Evolutionary conservation across 2,888 invertebrate species (phyloP), one percentile per base, ranked within the genome.

Genomic region (Anaspis maculata): DNA sequence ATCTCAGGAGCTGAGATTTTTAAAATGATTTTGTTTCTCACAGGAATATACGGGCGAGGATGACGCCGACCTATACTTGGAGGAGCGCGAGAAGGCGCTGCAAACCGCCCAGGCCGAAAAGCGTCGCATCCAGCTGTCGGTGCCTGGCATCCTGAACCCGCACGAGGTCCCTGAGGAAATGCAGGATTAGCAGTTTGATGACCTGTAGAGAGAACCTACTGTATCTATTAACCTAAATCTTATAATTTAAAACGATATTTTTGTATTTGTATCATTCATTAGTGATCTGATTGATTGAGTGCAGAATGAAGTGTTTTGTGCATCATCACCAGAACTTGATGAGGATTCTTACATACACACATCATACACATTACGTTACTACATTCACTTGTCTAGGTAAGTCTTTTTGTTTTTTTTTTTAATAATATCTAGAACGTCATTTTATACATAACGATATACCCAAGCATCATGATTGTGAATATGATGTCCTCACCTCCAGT

Each of bases 11-110:
- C n/a, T n/a, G n/a, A n/a, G n/a, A n/a, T n/a, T n/a, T n/a, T n/a
- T n/a, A n/a, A n/a, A n/a, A 19, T 9, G 19, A 9, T 19, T 19
- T 6, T 21, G 15, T 19, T 35, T 43, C 32, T 62, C 70, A 3
- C 65, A 97, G 96, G 98, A 98, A 72, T 95, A 89, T 66, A 92
- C 95, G 15, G 98, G 98, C 25, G 95, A 95, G 66, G 97, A 98
- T 63, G 94, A 97, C 68, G 84, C 89, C 41, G 98, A 98, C 70
- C 73, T 98, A 59, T 98, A 88, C 71, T 71, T 99, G 59, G 98
- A 98, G 62, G 98, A 99, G 66, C 80, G 97, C 52, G 88, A 96
- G 67, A 78, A 77, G 45, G 83, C 90, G 37, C 76, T 98, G 45
- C 81, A 83, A 48, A 73, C 78, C 56, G 96, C 96, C 27, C 94